Evolutionary conservation across 2,113 vertebrate species (phyloP).

Genomic region (human): DNA sequence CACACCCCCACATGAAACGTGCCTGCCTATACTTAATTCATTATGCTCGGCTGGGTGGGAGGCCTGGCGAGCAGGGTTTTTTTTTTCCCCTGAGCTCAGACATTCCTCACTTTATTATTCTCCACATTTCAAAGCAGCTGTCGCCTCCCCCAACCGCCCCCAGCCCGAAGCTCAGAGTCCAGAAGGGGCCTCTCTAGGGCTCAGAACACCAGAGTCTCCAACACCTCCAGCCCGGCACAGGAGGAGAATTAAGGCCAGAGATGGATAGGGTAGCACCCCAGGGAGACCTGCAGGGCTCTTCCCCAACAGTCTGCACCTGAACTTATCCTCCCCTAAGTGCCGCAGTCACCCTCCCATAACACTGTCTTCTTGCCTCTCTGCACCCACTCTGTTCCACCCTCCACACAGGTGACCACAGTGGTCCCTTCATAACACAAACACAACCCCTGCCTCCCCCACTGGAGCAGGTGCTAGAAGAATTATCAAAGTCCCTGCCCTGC

Average conservation of each 20-base stretch:
- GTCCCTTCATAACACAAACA: neutral
- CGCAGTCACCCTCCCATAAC: fast-evolving
- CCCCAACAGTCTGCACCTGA: neutral
- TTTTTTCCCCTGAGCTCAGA: conserved; percentile 75
- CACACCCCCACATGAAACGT: conserved; percentile 63
- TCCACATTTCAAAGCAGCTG: conserved; percentile 79
- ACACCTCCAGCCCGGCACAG: neutral
- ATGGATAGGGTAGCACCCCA: neutral
- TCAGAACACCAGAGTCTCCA: neutral
- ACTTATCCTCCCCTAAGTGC: no score
- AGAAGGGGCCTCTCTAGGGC: conserved; percentile 15
- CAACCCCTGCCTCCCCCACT: neutral
- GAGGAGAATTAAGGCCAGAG: conserved; percentile 42
- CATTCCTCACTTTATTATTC: conserved; percentile 85
- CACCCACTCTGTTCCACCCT: neutral
- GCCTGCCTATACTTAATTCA: conserved; percentile 77
- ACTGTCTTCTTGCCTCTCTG: neutral
- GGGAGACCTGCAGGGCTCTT: neutral
- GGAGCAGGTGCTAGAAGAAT: neutral
- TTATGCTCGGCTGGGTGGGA: conserved; percentile 69
- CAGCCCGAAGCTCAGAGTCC: conserved; percentile 32
- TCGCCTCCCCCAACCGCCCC: conserved; percentile 49
- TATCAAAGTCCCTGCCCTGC: neutral
- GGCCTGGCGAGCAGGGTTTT: conserved; percentile 51
- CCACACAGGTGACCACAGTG: neutral